Evolutionary conservation across 2,113 vertebrate species (phyloP), one percentile per base, ranked within the genome.

Genomic region (Indicator indicator): DNA sequence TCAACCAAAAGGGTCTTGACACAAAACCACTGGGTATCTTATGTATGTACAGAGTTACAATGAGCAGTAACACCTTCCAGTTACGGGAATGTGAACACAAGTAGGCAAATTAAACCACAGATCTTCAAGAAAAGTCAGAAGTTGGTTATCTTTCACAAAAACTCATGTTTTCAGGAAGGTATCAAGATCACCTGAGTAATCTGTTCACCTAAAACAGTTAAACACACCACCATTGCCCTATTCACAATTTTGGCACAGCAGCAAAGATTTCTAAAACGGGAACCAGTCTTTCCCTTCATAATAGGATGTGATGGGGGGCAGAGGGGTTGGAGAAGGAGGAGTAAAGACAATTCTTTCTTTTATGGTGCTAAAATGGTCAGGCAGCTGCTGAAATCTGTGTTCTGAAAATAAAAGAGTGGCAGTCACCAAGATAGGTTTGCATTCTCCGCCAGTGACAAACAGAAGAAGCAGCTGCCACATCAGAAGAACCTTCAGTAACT

Each of bases 301-400:
- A 73, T 2, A 55, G 36, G 6, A 10, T 2, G 17, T 16, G 6
- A n/a, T 42, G 14, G 17, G 3, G 6, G 23, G 48, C 4, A 16
- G 7, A 1, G 6, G 18, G 16, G 2, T 36, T 36, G 8, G 9
- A 1, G 5, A 20, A 28, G 24, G 48, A 68, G 14, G 21, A 40
- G 67, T 16, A 83, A 92, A 7, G 50, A 19, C 5, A 71, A 79
- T 42, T 20, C 26, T 58, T 77, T 20, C 5, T 16, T 50, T 59
- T 83, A 93, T 91, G 74, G 3, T 13, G 23, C 16, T 81, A 38
- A 30, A n/a, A 20, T 65, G 14, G 11, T 60, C 28, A 86, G 36
- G 26, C 68, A 89, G 67, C 62, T 72, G 78, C 60, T 94, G 70
- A 85, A 93, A 81, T 55, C 60, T 33, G 4, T 64, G 44, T 17